These are phyloP conservation scores for Brienomyrus longianalis DNA, from an alignment of 2,113 vertebrate species.

Conservation along the genomic window DNA sequence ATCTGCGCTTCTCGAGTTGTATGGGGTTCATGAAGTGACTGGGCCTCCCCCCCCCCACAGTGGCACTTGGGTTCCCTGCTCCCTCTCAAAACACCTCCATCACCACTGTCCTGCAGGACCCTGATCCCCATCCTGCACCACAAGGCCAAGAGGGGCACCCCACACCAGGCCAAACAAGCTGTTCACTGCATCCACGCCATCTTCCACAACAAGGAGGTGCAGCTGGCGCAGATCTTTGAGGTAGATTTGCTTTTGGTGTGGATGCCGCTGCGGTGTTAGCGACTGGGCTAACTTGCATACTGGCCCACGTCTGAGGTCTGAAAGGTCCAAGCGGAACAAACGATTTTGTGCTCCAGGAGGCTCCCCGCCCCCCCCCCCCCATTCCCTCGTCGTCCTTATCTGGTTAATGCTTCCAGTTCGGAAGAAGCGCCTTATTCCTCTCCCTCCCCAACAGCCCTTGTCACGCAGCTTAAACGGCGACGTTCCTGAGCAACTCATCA, in stretches of 20 bases:
- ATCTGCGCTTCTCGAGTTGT: neutral
- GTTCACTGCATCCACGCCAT: slow-evolving; percentile 98
- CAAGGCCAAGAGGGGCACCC: slow-evolving; percentile 95
- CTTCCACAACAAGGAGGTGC: slow-evolving; percentile 98
- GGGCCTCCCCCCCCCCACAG: neutral
- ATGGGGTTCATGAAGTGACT: neutral
- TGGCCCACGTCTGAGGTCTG: neutral
- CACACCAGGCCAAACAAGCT: slow-evolving; percentile 97
- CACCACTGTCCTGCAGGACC: slow-evolving; percentile 63
- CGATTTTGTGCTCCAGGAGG: neutral
- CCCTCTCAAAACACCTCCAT: neutral
- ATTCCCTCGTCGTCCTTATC: neutral
- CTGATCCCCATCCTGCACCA: slow-evolving; percentile 97
- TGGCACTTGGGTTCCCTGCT: neutral
- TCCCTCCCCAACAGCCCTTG: slow-evolving; percentile 67
- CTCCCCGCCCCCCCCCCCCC: neutral
- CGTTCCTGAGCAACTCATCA: slow-evolving; percentile 95
- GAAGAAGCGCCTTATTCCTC: neutral
- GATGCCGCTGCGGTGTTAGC: neutral
- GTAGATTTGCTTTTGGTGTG: slow-evolving; percentile 47
- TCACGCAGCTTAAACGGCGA: slow-evolving; percentile 96
- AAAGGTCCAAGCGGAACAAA: neutral
- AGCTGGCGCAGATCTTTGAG: slow-evolving; percentile 98
- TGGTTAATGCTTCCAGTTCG: neutral
- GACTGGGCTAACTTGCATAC: neutral